Conservation (phyloP, 2,797 vertebrate species). For the Tauraco hartlaubi region DNA sequence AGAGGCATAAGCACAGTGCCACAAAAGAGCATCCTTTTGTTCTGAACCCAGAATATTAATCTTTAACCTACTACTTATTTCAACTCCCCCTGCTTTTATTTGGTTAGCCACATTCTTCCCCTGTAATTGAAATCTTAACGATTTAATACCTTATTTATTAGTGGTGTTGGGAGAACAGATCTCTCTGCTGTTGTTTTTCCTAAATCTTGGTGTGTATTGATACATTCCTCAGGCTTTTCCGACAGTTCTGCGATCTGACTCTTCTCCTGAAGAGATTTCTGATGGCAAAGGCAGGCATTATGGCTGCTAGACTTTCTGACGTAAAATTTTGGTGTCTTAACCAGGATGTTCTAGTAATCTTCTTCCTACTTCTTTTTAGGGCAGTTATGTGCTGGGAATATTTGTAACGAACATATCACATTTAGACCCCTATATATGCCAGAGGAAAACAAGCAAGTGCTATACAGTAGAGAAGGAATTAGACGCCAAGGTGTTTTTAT, state of each 20-base stretch:
- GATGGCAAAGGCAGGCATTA: neutral
- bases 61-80: conserved; percentile 83
- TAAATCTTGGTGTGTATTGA: conserved; percentile 43
- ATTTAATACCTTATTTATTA: conserved; percentile 76
- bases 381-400: neutral
- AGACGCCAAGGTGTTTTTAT: neutral
- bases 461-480: neutral
- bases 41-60: conserved; percentile 83
- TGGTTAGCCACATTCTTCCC: conserved; percentile 64
- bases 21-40: conserved; percentile 87
- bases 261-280: neutral
- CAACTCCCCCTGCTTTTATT: conserved; percentile 63
- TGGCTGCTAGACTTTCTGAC: neutral
- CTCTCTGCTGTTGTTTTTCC: conserved; percentile 51
- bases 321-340: conserved; percentile 22
- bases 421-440: neutral
- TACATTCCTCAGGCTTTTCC: neutral
- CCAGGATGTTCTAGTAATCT: neutral
- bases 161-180: neutral
- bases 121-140: conserved; percentile 78
- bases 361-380: neutral
- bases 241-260: neutral
- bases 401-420: neutral
- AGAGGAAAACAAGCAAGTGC: neutral
- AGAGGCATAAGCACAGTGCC: conserved; percentile 82